phyloP scores from a whole-genome alignment of 2,797 vertebrate species.

The Bothrops alternatus region DNA sequence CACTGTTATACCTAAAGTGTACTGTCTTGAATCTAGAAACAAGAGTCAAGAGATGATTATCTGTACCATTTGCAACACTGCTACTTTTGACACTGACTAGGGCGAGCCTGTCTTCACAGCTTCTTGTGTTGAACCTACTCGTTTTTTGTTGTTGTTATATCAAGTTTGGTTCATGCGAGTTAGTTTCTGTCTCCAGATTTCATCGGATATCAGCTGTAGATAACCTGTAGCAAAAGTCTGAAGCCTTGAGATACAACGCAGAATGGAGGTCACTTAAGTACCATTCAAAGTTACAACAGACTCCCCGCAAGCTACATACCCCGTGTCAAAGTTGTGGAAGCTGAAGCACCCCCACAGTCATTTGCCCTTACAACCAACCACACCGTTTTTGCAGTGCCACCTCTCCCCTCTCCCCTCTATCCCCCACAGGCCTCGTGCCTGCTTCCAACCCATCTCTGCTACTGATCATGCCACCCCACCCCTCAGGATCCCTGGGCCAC shows the following conservation, averaged over 20 bases:
- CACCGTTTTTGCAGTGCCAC: not conserved
- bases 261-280: not conserved
- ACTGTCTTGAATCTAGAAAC: not conserved
- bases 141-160: no score
- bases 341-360: not conserved
- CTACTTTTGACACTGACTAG: not conserved
- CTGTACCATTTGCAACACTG: not conserved
- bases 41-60: not conserved
- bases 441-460: not conserved
- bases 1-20: not conserved
- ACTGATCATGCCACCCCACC: not conserved
- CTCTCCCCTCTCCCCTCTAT: not conserved
- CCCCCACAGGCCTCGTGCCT: not conserved
- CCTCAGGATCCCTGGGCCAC: not conserved
- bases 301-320: not conserved
- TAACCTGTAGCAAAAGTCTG: not conserved
- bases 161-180: not conserved
- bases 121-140: not conserved
- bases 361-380: not conserved
- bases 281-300: not conserved
- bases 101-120: not conserved
- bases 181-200: not conserved
- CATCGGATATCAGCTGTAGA: not conserved
- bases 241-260: not conserved
- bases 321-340: not conserved